Evolutionary conservation across 2,113 vertebrate genomes (phyloP).

Genomic region (Hippocampus guttulatus): DNA sequence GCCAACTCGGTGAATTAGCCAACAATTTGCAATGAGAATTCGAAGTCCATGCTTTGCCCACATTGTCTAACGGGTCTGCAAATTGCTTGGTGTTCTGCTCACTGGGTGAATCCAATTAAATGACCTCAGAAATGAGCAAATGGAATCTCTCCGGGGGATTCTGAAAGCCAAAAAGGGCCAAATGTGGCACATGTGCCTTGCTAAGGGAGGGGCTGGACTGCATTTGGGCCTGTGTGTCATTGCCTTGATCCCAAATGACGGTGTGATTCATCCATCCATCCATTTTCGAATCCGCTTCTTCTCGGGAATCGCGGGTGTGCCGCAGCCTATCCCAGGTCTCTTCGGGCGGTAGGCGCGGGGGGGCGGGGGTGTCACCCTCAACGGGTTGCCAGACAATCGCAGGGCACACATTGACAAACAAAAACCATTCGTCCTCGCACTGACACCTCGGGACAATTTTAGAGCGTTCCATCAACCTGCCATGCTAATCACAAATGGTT

Average conservation of each 20-base stretch:
- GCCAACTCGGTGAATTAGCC: constrained; percentile 1
- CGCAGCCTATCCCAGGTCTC: too few species aligned
- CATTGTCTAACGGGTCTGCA: background rate
- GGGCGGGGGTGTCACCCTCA: too few species aligned
- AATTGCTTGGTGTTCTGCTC: constrained; percentile 7
- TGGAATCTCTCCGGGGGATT: constrained; percentile 25
- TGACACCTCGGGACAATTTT: too few species aligned
- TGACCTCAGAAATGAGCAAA: constrained; percentile 45
- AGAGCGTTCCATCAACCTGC: too few species aligned
- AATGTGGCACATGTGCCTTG: constrained; percentile 28
- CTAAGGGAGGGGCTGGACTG: constrained; percentile 15
- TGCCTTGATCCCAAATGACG: constrained; percentile 17
- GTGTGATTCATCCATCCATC: background rate
- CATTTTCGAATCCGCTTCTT: background rate
- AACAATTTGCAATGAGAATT: constrained; percentile 17
- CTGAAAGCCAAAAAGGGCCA: constrained; percentile 24
- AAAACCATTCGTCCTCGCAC: too few species aligned
- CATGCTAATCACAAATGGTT: too few species aligned
- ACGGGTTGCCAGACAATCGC: too few species aligned
- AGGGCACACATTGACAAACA: too few species aligned
- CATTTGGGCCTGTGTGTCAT: constrained; percentile 15
- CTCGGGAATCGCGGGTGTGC: too few species aligned
- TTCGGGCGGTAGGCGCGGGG: too few species aligned
- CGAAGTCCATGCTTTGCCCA: background rate
- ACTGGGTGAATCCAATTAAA: constrained; percentile 12